phyloP scores from a whole-genome alignment of 2,113 vertebrate species.

The Callospermophilus lateralis region DNA sequence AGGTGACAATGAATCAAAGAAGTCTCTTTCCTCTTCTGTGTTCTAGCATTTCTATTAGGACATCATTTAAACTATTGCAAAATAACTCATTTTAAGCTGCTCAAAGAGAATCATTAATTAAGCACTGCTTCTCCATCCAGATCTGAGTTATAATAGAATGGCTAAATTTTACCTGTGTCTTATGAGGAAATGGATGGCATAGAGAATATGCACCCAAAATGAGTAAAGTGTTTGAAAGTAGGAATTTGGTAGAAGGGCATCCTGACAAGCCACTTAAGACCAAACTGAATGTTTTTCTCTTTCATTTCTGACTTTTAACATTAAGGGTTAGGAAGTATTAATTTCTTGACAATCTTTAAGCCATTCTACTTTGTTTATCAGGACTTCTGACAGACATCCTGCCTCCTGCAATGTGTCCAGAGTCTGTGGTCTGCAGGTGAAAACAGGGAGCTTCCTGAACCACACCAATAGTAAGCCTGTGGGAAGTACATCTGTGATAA shows the following conservation, averaged over 20 bases:
- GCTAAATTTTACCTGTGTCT: not conserved
- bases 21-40: not conserved
- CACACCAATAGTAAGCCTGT: not conserved
- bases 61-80: not conserved
- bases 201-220: not conserved
- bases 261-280: not conserved
- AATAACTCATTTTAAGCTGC: conserved; percentile 36
- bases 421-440: not conserved
- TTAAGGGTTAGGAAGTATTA: conserved; percentile 7
- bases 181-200: not conserved
- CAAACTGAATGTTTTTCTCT: not conserved
- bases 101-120: conserved; percentile 44
- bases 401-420: too few relatives aligned
- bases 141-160: not conserved
- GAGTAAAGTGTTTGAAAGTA: not conserved
- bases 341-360: not conserved
- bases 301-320: not conserved
- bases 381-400: not conserved
- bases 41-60: not conserved
- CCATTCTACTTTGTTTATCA: not conserved
- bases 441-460: not conserved
- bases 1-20: conserved; percentile 41
- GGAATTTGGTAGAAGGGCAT: not conserved
- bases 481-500: not conserved
- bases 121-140: not conserved